Evolutionary conservation across 2,113 vertebrate species (phyloP), one percentile per base, ranked within the genome.

Genomic region (Scartelaos histophorus): DNA sequence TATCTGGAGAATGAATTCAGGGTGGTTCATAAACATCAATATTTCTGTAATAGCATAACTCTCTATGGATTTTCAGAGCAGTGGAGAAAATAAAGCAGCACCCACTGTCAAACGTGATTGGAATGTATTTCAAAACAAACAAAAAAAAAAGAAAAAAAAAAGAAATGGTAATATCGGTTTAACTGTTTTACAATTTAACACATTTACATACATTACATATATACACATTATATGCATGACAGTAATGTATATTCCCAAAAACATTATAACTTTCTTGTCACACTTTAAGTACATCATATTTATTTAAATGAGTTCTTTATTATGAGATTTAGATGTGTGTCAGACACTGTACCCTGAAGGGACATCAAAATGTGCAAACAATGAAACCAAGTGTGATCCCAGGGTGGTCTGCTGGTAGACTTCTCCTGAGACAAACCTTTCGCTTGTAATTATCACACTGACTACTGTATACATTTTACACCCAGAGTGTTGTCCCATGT

Each of bases 381-480:
- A 38, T 64, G 16, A 38, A 10, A 9, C 7, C 38, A 38, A 19
- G 61, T 64, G 34, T 64, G 61, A 54, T 54, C n/a, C 51, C n/a
- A 19, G 9, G 51, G 19, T 17, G 10, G 61, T 64, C 17, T 43
- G 9, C 61, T 38, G 61, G 61, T 43, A 19, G 3, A n/a, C 61
- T 64, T 38, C 61, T 64, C 61, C 61, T 19, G 61, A 34, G 61
- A 38, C 34, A 19, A 3, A 64, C 61, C 34, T 43, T 6, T n/a
- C 34, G 9, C 34, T 43, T 21, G 61, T 43, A 64, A 64, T 64
- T 64, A 64, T 64, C 61, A 38, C 61, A n/a, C 5, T 38, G 29
- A 64, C 16, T 64, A 64, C 61, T 38, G 61, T 64, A 38, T 64
- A 43, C 35, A 43, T 64, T 43, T 21, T 62, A 10, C 17, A n/a